A percentile compares a stretch with the other conserved stretches of the same genome.
phyloP scores from a whole-genome alignment of 2,797 vertebrate species.

The Acipenser transmontanus region DNA sequence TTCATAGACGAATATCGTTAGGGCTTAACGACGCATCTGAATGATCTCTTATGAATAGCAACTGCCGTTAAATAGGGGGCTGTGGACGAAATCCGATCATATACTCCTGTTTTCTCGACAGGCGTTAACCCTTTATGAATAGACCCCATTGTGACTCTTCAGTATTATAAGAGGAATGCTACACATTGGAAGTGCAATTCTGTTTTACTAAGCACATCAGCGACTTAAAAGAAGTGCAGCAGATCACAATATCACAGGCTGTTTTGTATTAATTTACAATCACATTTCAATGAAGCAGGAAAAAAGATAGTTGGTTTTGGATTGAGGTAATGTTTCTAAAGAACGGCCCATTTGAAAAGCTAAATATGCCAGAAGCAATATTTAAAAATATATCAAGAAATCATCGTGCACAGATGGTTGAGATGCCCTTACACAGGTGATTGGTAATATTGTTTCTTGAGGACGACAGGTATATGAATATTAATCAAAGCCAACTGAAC shows the following conservation, averaged over 20 bases:
- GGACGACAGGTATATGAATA: neutral
- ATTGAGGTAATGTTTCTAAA: neutral
- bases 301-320: constrained; percentile 3
- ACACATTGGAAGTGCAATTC: too few relatives aligned
- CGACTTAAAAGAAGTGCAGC: neutral
- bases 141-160: too few relatives aligned
- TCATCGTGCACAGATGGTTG: neutral
- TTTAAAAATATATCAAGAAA: neutral
- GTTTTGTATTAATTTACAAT: constrained; percentile 1
- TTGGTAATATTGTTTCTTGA: neutral
- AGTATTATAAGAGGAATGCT: too few relatives aligned
- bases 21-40: too few relatives aligned
- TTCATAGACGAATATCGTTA: too few relatives aligned
- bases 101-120: too few relatives aligned
- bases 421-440: neutral
- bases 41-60: too few relatives aligned
- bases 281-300: neutral
- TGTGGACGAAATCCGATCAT: too few relatives aligned
- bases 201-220: too few relatives aligned
- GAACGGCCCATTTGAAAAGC: neutral
- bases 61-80: too few relatives aligned
- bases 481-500: constrained; percentile 18
- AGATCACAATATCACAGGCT: neutral
- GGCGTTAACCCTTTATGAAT: too few relatives aligned
- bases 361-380: neutral